Percentiles rank a stretch among this genome's conserved stretches.
These are phyloP conservation scores for Solea solea DNA, from an alignment of 2,113 vertebrate species.

Conservation along the genomic window DNA sequence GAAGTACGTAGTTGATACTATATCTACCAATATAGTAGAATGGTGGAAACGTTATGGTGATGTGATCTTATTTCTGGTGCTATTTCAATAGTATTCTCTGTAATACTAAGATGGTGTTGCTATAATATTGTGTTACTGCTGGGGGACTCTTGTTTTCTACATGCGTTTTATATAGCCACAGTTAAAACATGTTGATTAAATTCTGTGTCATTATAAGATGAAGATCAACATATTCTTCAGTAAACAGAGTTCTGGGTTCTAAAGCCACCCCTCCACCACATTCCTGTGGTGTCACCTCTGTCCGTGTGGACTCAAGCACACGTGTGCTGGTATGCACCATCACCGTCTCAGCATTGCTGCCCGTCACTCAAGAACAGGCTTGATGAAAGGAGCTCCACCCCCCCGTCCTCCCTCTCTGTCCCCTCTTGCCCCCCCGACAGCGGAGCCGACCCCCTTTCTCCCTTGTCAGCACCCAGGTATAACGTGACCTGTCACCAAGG, in stretches of 20 bases:
- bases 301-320: constrained; percentile 45
- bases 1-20: too few relatives aligned
- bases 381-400: constrained; percentile 56
- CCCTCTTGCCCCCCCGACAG: constrained; percentile 44
- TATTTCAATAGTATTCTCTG: too few relatives aligned
- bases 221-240: constrained; percentile 10
- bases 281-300: constrained; percentile 37
- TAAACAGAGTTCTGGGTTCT: constrained; percentile 27
- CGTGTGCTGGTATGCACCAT: constrained; percentile 42
- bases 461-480: constrained; percentile 75
- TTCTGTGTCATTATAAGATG: too few relatives aligned
- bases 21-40: too few relatives aligned
- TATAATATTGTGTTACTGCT: too few relatives aligned
- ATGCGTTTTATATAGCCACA: too few relatives aligned
- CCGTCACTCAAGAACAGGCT: constrained; percentile 56
- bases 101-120: too few relatives aligned
- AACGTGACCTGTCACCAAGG: constrained; percentile 70
- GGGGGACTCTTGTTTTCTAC: too few relatives aligned
- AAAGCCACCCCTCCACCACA: constrained; percentile 10
- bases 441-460: constrained; percentile 68
- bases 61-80: too few relatives aligned
- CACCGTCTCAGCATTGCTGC: constrained; percentile 60
- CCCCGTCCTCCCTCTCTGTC: constrained; percentile 43
- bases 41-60: too few relatives aligned
- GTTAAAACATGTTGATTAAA: too few relatives aligned